Evolutionary conservation across 2,113 vertebrate genomes (phyloP).

Genomic region (Otocyon megalotis): DNA sequence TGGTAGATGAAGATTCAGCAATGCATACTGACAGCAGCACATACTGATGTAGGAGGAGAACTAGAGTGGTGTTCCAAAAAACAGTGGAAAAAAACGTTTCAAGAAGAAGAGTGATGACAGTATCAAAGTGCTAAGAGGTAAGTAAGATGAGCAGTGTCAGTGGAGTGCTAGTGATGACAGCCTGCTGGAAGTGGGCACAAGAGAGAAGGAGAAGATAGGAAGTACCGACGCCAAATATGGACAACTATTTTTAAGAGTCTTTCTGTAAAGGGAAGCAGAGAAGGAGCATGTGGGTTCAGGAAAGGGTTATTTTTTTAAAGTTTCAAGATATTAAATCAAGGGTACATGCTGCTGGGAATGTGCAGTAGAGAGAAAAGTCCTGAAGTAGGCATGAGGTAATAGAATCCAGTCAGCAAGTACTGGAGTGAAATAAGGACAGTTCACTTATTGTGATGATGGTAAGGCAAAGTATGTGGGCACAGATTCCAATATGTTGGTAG

Average conservation of each 20-base stretch:
- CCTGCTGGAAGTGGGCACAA: not conserved
- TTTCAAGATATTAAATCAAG: not conserved
- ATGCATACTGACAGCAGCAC: not conserved
- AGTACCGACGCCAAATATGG: not conserved
- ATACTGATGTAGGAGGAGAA: not conserved
- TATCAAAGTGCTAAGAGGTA: rapidly evolving
- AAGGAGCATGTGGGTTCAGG: not conserved
- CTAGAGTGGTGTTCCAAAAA: not conserved
- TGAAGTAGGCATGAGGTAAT: not conserved
- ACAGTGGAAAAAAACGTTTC: not conserved
- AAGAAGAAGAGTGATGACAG: not conserved
- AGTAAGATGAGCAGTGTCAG: not conserved
- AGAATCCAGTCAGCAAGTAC: not conserved
- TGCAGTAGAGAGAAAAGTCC: not conserved
- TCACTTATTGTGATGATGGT: not conserved
- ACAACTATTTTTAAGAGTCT: not conserved
- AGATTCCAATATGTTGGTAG: not conserved
- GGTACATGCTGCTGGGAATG: not conserved
- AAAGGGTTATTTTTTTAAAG: not conserved
- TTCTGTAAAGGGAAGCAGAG: not conserved
- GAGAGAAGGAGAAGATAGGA: not conserved
- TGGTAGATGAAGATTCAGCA: not conserved
- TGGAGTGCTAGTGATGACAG: not conserved
- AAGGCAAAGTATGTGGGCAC: not conserved
- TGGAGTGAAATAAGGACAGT: not conserved